These are phyloP conservation scores for Sardinella longiceps DNA, from an alignment of 2,797 vertebrate species.

Conservation along the genomic window DNA sequence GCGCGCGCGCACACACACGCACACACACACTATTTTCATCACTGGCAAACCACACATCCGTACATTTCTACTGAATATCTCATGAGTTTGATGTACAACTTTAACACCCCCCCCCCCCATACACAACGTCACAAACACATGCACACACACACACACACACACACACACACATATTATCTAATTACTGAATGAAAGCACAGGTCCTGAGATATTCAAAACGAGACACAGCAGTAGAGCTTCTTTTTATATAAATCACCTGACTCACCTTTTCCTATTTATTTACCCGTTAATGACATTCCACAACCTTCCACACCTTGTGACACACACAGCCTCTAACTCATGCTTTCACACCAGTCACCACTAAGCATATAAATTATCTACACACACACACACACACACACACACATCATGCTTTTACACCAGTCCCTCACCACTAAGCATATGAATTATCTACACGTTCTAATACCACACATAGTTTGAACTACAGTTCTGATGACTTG, in stretches of 20 bases:
- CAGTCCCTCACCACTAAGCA: neutral
- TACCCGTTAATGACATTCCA: conserved; percentile 5
- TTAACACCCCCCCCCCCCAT: neutral
- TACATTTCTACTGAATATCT: neutral
- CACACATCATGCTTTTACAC: conserved; percentile 21
- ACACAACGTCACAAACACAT: neutral
- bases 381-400: no score
- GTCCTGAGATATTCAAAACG: neutral
- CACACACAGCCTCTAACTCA: conserved; percentile 17
- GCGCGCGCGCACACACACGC: neutral
- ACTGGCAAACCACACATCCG: neutral
- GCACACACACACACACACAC: neutral
- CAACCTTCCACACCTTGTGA: conserved; percentile 7
- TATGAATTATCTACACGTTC: neutral
- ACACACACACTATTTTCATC: neutral
- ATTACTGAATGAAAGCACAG: conserved; percentile 1
- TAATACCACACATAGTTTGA: no score
- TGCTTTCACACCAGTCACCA: neutral
- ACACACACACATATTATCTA: neutral
- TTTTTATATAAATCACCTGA: conserved; percentile 26
- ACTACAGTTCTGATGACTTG: neutral
- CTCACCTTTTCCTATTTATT: neutral
- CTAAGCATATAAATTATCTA: neutral
- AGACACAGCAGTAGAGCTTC: neutral
- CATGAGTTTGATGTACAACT: neutral